These are phyloP conservation scores for Acleris holmiana DNA, from an alignment of 2,888 invertebrate genomes.

Conservation along the genomic window DNA sequence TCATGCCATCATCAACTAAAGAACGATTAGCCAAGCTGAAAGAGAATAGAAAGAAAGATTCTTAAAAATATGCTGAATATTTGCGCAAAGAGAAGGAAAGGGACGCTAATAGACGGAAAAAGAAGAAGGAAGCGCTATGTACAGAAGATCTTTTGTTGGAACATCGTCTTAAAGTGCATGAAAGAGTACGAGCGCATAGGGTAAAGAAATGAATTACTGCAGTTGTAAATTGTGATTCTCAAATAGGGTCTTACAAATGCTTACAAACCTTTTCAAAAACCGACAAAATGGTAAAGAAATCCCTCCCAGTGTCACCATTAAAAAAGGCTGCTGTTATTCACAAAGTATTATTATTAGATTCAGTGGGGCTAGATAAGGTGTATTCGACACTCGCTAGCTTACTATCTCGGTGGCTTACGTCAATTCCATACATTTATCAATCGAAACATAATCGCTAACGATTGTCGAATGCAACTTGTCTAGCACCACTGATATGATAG, in stretches of 20 bases:
- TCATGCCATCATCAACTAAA: conserved; percentile 1
- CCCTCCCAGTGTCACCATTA: conserved; percentile 14
- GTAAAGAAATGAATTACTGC: conserved; percentile 5
- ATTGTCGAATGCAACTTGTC: no score
- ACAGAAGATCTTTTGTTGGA: conserved; percentile 6
- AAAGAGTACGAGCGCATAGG: conserved; percentile 14
- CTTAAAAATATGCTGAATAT: conserved; percentile 10
- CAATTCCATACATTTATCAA: no score
- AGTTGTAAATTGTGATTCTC: conserved; percentile 13
- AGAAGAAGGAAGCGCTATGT: conserved; percentile 4
- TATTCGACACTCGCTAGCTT: no score
- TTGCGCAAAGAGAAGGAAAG: conserved; percentile 11
- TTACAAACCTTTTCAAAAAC: conserved; percentile 13
- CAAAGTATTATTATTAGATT: conserved; percentile 9
- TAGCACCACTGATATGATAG: no score
- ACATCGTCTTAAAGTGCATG: conserved; percentile 9
- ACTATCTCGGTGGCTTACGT: no score
- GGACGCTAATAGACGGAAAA: conserved; percentile 10
- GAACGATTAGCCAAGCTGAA: background rate
- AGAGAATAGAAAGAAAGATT: conserved; percentile 7
- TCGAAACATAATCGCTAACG: no score
- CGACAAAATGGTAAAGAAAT: conserved; percentile 7
- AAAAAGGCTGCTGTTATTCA: conserved; percentile 16
- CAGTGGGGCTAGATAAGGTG: no score
- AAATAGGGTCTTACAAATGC: conserved; percentile 15